Percentiles rank a stretch among this genome's conserved stretches.
These are phyloP conservation scores for Chymomyza costata DNA, from an alignment of 1,140 invertebrate species.

Conservation along the genomic window DNA sequence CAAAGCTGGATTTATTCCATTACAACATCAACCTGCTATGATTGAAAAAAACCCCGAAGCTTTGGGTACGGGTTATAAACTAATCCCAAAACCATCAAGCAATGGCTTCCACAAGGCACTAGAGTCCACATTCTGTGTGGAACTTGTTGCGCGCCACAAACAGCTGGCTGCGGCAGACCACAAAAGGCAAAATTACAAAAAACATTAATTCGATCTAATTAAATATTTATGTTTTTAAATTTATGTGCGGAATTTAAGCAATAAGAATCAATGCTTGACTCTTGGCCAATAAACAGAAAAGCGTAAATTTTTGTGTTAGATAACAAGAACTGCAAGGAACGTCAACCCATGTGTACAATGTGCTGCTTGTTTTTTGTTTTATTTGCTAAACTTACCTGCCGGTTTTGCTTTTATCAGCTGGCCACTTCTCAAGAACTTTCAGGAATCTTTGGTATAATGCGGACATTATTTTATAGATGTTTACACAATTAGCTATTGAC, in stretches of 20 bases:
- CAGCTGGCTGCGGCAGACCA: neutral
- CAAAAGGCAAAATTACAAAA: neutral
- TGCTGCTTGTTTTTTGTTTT: slow-evolving; percentile 3
- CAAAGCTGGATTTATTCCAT: too few relatives aligned
- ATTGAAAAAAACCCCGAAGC: too few relatives aligned
- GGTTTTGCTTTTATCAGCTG: slow-evolving; percentile 82
- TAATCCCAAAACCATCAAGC: too few relatives aligned
- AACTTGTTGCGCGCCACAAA: neutral
- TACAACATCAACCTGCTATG: too few relatives aligned
- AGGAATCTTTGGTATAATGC: slow-evolving; percentile 84
- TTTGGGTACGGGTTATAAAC: too few relatives aligned
- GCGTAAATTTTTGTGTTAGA: slow-evolving; percentile 48
- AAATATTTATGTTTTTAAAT: too few relatives aligned
- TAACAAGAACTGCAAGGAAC: slow-evolving; percentile 30
- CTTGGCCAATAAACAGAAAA: too few relatives aligned
- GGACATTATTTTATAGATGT: slow-evolving; percentile 76
- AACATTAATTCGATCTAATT: neutral
- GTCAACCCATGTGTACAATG: slow-evolving; percentile 38
- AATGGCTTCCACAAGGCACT: neutral
- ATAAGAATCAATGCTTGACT: too few relatives aligned
- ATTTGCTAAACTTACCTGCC: slow-evolving; percentile 79
- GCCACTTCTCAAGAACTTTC: slow-evolving; percentile 87
- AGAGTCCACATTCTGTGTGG: slow-evolving; percentile 8
- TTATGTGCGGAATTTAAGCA: too few relatives aligned
- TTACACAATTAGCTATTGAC: neutral